Percentiles rank a stretch among this genome's conserved stretches.
Evolutionary conservation across 2,888 invertebrate species (phyloP).

Genomic region (Yponomeuta evonymella): DNA sequence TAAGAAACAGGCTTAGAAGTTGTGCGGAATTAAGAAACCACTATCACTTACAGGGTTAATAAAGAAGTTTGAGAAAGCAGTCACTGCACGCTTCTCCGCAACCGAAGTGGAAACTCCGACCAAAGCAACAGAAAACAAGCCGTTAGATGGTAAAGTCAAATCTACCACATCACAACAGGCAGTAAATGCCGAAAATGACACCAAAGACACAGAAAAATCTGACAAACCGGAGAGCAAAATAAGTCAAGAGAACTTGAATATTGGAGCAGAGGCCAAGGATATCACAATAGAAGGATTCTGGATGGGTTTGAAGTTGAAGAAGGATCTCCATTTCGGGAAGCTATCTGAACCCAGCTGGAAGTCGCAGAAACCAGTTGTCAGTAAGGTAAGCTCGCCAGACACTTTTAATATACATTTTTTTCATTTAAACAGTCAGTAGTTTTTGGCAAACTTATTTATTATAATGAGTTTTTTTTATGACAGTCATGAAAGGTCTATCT

Average conservation of each 20-base stretch:
- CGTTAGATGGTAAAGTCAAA: constrained; percentile 25
- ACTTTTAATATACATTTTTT: neutral
- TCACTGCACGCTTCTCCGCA: constrained; percentile 35
- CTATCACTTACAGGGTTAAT: constrained; percentile 24
- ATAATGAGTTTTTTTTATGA: no score
- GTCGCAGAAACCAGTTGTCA: constrained; percentile 49
- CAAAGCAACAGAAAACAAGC: neutral
- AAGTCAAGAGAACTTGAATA: constrained; percentile 33
- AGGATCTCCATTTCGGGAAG: constrained; percentile 59
- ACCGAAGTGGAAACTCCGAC: constrained; percentile 26
- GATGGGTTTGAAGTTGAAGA: constrained; percentile 58
- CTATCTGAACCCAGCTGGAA: constrained; percentile 62
- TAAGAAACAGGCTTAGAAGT: no score
- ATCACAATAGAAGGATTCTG: constrained; percentile 55
- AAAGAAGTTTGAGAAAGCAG: constrained; percentile 49
- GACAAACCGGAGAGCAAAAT: constrained; percentile 31
- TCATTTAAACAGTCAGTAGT: no score
- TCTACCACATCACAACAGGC: constrained; percentile 34
- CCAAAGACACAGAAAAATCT: constrained; percentile 20
- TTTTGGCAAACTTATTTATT: no score
- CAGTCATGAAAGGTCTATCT: no score
- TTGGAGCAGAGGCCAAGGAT: constrained; percentile 50
- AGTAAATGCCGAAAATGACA: neutral
- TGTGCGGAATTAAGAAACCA: neutral
- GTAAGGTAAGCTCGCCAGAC: constrained; percentile 44